Base-by-base conservation (phyloP, 2,113 vertebrate species). In the Tetrao urogallus region DNA sequence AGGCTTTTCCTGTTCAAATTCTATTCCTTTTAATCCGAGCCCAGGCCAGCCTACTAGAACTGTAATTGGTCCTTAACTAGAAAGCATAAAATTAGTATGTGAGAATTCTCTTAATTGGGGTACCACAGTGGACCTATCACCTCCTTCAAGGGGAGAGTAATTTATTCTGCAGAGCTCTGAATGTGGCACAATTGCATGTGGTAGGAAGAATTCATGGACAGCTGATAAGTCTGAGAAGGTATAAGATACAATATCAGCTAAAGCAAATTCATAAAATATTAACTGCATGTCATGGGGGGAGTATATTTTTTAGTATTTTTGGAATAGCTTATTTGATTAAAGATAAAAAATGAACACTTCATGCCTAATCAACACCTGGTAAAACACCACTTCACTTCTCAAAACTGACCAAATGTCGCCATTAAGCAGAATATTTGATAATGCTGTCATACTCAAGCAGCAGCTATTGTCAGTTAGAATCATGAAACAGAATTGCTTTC, bases 31-130 rank as follows among this genome's bases (percentile, higher is more conserved):
- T 78, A 67, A 38, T 67, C 64, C 2, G 2, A 81, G 86, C 15
- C 38, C 70, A 50, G 78, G 27, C 30, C 63, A 82, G 71, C 36
- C 74, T 85, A 36, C 48, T 66, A 54, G 48, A 91, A 48, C 58
- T 50, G 14, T 74, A 90, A 94, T 3, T 54, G 73, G 91, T 43
- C 69, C 52, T 91, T 92, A 96, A 91, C 88, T 92, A 88, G 89
- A 58, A 47, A 56, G 72, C 30, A 81, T 91, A 81, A 91, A 92
- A 94, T 74, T 77, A 93, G 60, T 52, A 69, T 0, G 1, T 5
- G 24, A 81, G 56, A 71, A 83, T 89, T 86, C 61, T 86, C 67
- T 74, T 94, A 88, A 94, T 69, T 91, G 88, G 88, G 76, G 81
- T 43, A 61, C n/a, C 82, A 65, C 38, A 34, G 87, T 28, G 22